Percentiles rank a stretch among this genome's conserved stretches.
Conservation (phyloP, 2,113 vertebrate genomes). For the Gallinago paraguaiae region DNA sequence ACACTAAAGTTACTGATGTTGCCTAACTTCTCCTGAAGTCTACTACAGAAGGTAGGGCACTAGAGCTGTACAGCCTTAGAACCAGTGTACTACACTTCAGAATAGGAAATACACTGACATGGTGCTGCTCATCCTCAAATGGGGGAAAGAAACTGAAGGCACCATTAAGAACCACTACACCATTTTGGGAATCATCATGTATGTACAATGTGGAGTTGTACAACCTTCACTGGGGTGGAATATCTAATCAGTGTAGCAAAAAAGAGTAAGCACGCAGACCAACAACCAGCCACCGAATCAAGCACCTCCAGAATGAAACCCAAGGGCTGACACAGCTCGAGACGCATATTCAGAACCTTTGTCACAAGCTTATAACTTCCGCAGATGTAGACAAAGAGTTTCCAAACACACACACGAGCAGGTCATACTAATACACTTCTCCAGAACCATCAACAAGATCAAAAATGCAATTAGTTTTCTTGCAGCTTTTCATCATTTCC, state of each 20-base stretch:
- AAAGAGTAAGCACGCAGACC: background rate
- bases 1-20: background rate
- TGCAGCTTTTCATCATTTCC: background rate
- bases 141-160: background rate
- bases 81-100: background rate
- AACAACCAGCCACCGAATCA: background rate
- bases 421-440: background rate
- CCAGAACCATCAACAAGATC: background rate
- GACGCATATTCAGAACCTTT: background rate
- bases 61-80: background rate
- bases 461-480: background rate
- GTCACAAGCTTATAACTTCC: background rate
- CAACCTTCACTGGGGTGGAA: background rate
- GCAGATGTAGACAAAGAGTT: background rate
- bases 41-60: accelerated
- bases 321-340: background rate
- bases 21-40: background rate
- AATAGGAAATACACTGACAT: background rate
- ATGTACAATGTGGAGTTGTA: background rate
- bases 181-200: background rate
- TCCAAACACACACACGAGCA: background rate
- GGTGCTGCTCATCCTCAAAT: background rate
- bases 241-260: background rate
- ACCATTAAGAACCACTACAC: background rate
- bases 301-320: background rate